These are phyloP conservation scores for Sebastolobus alascanus DNA, from an alignment of 2,797 vertebrate genomes.

Conservation along the genomic window DNA sequence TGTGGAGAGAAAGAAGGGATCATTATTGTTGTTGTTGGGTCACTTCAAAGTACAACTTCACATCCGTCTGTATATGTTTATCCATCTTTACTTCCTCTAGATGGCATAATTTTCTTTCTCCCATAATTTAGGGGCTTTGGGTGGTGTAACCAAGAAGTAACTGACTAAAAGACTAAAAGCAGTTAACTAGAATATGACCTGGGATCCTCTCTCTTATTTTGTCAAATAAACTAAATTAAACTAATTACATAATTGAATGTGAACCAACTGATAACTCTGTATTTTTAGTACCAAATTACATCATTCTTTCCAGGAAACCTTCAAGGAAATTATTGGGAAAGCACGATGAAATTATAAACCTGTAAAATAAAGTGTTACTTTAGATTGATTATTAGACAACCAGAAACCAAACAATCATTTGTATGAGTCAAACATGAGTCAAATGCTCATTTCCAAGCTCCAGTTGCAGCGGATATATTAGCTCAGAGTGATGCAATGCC, in stretches of 20 bases:
- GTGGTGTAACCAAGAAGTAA: too few species aligned
- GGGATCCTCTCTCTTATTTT: neutral
- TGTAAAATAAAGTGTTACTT: too few species aligned
- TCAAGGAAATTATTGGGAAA: neutral
- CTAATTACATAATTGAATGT: neutral
- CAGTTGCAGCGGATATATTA: slow-evolving; percentile 21
- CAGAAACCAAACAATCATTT: neutral
- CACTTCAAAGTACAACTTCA: slow-evolving; percentile 47
- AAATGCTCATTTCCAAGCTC: slow-evolving; percentile 6
- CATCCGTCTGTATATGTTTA: neutral
- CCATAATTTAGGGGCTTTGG: neutral
- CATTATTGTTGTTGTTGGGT: slow-evolving; percentile 33
- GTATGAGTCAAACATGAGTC: slow-evolving; percentile 5
- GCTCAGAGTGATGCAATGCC: slow-evolving; percentile 44
- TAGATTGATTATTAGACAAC: neutral
- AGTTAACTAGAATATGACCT: neutral
- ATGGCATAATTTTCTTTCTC: neutral
- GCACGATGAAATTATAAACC: neutral
- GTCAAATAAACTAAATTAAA: neutral
- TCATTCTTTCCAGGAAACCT: neutral
- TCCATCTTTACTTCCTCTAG: too few species aligned
- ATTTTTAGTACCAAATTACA: neutral
- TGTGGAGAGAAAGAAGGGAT: slow-evolving; percentile 15
- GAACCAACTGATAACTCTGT: neutral
- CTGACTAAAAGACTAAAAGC: neutral